These are phyloP conservation scores for Champsocephalus gunnari DNA, from an alignment of 2,797 vertebrate genomes.

Conservation along the genomic window DNA sequence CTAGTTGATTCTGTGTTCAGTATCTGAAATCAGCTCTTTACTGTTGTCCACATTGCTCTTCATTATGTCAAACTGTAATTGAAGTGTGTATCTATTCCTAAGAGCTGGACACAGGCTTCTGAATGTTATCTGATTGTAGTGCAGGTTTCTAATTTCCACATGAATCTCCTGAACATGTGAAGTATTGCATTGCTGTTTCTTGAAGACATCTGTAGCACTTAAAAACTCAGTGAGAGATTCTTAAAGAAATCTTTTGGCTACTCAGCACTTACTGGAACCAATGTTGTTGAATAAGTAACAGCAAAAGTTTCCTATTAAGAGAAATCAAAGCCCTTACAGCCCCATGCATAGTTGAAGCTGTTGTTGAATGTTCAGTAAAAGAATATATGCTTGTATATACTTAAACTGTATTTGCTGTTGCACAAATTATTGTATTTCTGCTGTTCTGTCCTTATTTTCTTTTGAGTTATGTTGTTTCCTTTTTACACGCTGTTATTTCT, in stretches of 20 bases:
- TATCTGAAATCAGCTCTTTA: slow-evolving; percentile 18
- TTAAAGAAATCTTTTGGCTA: slow-evolving; percentile 11
- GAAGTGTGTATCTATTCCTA: not conserved
- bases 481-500: slow-evolving; percentile 46
- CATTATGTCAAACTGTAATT: slow-evolving; percentile 15
- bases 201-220: slow-evolving; percentile 39
- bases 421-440: slow-evolving; percentile 67
- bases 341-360: slow-evolving; percentile 49
- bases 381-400: slow-evolving; percentile 69
- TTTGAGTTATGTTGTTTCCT: slow-evolving; percentile 19
- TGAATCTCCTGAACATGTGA: slow-evolving; percentile 5
- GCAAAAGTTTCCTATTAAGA: slow-evolving; percentile 18
- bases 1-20: slow-evolving; percentile 19
- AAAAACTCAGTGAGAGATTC: slow-evolving; percentile 22
- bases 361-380: slow-evolving; percentile 73
- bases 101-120: slow-evolving; percentile 26
- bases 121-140: slow-evolving; percentile 26
- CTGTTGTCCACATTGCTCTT: slow-evolving; percentile 9
- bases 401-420: slow-evolving; percentile 72
- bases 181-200: slow-evolving; percentile 26
- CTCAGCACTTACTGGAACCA: slow-evolving; percentile 27
- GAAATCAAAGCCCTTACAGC: slow-evolving; percentile 26
- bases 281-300: slow-evolving; percentile 14
- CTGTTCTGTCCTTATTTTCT: slow-evolving; percentile 43
- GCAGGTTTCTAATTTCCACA: slow-evolving; percentile 28